phyloP scores from a whole-genome alignment of 2,888 invertebrate genomes.

The Lochmaea crataegi region DNA sequence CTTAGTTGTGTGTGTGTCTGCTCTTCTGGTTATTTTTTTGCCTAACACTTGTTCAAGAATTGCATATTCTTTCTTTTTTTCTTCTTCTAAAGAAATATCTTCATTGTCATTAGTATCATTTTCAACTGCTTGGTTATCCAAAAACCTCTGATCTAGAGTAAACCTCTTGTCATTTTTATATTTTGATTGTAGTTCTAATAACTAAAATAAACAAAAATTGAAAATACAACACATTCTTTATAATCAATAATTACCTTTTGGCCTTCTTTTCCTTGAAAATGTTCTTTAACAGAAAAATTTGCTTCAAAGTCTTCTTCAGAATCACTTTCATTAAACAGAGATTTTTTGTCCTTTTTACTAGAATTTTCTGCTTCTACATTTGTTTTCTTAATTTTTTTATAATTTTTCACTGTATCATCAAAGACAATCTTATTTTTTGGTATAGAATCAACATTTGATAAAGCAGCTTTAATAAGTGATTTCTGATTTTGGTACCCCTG shows the following conservation, averaged over 20 bases:
- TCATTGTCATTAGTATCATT: constrained; percentile 52
- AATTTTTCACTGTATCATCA: constrained; percentile 65
- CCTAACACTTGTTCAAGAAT: constrained; percentile 66
- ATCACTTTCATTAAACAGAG: constrained; percentile 62
- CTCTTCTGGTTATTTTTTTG: constrained; percentile 50
- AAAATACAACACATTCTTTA: not conserved
- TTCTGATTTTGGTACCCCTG: constrained; percentile 74
- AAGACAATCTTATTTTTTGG: constrained; percentile 74
- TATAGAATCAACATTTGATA: constrained; percentile 69
- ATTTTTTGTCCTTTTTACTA: constrained; percentile 32
- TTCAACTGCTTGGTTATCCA: constrained; percentile 68
- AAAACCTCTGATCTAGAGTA: constrained; percentile 78
- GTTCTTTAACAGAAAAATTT: constrained; percentile 73
- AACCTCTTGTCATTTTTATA: constrained; percentile 84
- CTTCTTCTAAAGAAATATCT: constrained; percentile 53
- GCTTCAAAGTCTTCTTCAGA: constrained; percentile 61
- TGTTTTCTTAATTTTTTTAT: constrained; percentile 51
- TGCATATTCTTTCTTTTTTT: constrained; percentile 65
- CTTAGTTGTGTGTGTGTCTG: constrained; percentile 35
- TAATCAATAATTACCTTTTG: constrained; percentile 66
- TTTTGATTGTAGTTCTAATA: constrained; percentile 78
- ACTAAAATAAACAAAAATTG: constrained; percentile 63
- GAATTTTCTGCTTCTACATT: constrained; percentile 44
- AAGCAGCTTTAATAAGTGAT: constrained; percentile 73
- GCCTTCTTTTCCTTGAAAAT: constrained; percentile 75